Conservation (phyloP, 2,113 vertebrate genomes). For the Phrynosoma blainvillii region DNA sequence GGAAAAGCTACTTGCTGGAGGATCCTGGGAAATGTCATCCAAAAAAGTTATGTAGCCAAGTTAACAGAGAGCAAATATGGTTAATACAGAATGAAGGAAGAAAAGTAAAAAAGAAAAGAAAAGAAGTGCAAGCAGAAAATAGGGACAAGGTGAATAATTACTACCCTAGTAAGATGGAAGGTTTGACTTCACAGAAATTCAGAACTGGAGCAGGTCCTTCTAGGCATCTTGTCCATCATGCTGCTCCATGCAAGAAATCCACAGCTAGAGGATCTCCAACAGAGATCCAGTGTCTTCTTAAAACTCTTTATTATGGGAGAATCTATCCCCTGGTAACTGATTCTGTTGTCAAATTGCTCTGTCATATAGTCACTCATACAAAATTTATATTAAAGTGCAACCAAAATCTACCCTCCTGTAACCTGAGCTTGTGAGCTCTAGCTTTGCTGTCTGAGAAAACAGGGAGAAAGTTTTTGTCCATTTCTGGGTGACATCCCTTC, state of each 20-base stretch:
- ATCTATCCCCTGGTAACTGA: not conserved
- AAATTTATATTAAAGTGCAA: not conserved
- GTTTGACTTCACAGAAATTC: not conserved
- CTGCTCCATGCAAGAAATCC: not conserved
- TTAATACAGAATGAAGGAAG: not conserved
- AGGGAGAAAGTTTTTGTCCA: not conserved
- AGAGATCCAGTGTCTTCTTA: not conserved
- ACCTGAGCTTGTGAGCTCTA: not conserved
- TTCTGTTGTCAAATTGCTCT: not conserved
- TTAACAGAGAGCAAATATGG: not conserved
- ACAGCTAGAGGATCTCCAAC: not conserved
- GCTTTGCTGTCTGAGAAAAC: too few species aligned
- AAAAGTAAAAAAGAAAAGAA: not conserved
- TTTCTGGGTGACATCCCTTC: not conserved
- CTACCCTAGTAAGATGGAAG: not conserved
- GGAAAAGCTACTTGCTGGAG: not conserved
- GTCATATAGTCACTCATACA: not conserved
- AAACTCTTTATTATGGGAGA: not conserved
- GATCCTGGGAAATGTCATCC: not conserved
- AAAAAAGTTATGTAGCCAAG: not conserved
- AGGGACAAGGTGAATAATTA: not conserved
- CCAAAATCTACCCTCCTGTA: not conserved
- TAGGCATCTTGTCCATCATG: not conserved
- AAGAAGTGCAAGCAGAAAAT: not conserved
- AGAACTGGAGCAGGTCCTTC: too few species aligned